Percentiles rank a stretch among this genome's conserved stretches.
Evolutionary conservation across 1,140 invertebrate genomes (phyloP).

Genomic region (Halesus radiatus): DNA sequence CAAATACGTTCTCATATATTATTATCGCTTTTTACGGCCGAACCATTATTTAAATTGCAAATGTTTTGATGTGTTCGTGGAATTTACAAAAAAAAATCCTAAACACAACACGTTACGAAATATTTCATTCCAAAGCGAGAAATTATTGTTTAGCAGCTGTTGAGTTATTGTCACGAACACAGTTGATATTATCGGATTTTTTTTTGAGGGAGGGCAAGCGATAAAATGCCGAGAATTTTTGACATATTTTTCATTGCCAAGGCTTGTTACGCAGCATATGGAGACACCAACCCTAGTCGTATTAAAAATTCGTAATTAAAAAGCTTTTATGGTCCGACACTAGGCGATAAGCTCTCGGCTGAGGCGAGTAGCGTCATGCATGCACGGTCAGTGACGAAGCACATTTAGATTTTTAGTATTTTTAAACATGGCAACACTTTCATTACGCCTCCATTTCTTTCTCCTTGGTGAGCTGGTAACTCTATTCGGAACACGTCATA

Average conservation of each 20-base stretch:
- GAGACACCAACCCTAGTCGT: slow-evolving; percentile 5
- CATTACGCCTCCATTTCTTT: background rate
- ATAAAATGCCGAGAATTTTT: background rate
- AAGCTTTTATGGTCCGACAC: slow-evolving; percentile 18
- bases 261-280: slow-evolving; percentile 13
- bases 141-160: background rate
- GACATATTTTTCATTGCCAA: slow-evolving; percentile 22
- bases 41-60: too few species aligned
- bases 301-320: slow-evolving; percentile 36
- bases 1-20: too few species aligned
- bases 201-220: background rate
- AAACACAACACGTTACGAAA: too few species aligned
- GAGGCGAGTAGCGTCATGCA: slow-evolving; percentile 4
- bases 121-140: too few species aligned
- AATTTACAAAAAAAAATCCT: too few species aligned
- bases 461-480: too few species aligned
- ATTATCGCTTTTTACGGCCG: too few species aligned
- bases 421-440: slow-evolving; percentile 20
- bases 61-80: too few species aligned
- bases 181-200: background rate
- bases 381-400: slow-evolving; percentile 4
- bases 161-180: slow-evolving; percentile 9
- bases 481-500: too few species aligned
- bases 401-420: slow-evolving; percentile 25
- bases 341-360: slow-evolving; percentile 24